Evolutionary conservation across 2,113 vertebrate species (phyloP).

Genomic region (Miniopterus natalensis): DNA sequence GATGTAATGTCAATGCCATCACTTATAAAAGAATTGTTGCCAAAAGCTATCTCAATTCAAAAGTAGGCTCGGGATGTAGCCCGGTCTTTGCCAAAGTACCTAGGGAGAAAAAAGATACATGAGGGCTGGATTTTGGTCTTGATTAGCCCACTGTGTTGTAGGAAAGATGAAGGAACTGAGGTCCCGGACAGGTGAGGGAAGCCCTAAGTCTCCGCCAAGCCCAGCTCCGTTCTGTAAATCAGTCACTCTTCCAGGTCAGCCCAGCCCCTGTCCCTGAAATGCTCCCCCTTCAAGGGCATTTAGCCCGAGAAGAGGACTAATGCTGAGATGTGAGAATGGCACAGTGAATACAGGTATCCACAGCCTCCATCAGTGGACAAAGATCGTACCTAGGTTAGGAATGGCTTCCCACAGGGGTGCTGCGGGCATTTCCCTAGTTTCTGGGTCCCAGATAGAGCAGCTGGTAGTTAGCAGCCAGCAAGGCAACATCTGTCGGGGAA

Average conservation of each 20-base stretch:
- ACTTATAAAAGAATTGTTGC: slow-evolving; percentile 86
- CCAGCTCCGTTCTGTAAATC: background rate
- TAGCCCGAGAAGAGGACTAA: background rate
- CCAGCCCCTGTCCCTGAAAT: background rate
- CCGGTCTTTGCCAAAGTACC: slow-evolving; percentile 69
- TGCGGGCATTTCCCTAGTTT: background rate
- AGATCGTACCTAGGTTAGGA: background rate
- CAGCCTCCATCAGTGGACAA: background rate
- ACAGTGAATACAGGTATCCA: background rate
- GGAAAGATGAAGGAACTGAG: background rate
- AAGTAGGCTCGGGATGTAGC: slow-evolving; percentile 58
- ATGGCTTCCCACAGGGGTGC: background rate
- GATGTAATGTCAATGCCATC: slow-evolving; percentile 85
- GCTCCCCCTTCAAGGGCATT: background rate
- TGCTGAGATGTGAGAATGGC: background rate
- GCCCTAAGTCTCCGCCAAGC: background rate
- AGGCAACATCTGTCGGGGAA: background rate
- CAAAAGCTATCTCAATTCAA: slow-evolving; percentile 55
- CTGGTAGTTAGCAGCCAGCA: background rate
- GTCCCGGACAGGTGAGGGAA: background rate
- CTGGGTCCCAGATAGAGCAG: background rate
- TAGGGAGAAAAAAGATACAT: background rate
- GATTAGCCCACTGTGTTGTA: background rate
- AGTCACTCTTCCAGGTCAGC: background rate
- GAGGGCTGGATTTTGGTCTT: background rate